Evolutionary conservation across 1,140 invertebrate species (phyloP), one percentile per base, ranked within the genome.

Genomic region (Drosophila triauraria): DNA sequence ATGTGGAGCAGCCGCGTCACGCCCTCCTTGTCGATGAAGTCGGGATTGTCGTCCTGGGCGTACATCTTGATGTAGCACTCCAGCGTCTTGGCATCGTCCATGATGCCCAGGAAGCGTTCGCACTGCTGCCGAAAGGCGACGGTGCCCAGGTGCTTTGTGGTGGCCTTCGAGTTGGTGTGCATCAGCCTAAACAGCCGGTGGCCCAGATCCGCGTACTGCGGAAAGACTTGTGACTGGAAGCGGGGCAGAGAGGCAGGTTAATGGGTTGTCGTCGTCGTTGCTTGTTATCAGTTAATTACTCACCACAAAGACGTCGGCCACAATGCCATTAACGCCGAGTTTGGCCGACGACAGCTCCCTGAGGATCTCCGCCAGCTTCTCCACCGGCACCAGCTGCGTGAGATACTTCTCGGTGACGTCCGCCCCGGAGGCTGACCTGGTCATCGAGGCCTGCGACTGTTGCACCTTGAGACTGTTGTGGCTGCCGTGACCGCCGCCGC

Each of bases 151-250:
- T 96, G 94, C 38, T 93, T 92, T 20, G 95, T 95, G 67, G 94
- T 95, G 53, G 94, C 94, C 74, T 95, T 94, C 13, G 95, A 95
- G 27, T 91, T 91, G 58, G 92, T 92, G 75, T 95, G 94, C 60
- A 97, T 94, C 91, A 95, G 94, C 62, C 92, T 93, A 82, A 95
- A 97, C 60, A 97, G 93, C 74, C 95, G 95, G 32, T 95, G 93
- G 17, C 95, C 96, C 64, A 97, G 93, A 70, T 96, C 95, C 3
- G 95, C 94, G 93, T 97, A 96, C 91, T 95, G 95, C n/a, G 96
- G 96, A 93, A 97, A 97, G 70, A 97, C 93, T 93, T 96, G 96
- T 75, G 94, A 94, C 95, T 96, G 93, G n/a, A 43, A 58, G 5
- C 40, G 5, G 35, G 20, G 4, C 25, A 30, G 94, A 44, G 53